These are phyloP conservation scores for Lepidotrigona ventralis DNA, from an alignment of 1,140 invertebrate species.

Conservation along the genomic window DNA sequence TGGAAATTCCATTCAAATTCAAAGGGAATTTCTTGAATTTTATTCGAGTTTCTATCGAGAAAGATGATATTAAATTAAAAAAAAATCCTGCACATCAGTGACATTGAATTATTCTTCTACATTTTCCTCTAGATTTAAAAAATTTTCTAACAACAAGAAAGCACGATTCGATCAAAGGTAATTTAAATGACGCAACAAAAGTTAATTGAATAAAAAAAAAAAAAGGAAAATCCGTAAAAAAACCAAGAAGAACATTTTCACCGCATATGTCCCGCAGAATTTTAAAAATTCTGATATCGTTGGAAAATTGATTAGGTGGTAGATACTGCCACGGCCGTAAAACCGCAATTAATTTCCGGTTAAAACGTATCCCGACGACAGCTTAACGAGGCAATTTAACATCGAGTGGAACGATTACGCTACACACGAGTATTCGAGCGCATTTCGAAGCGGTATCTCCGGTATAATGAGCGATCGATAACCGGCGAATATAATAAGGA, in stretches of 20 bases:
- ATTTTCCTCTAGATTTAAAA: too few relatives aligned
- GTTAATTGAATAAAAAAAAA: not conserved
- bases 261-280: too few relatives aligned
- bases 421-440: not conserved
- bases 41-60: too few relatives aligned
- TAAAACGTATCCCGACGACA: conserved; percentile 18
- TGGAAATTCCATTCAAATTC: too few relatives aligned
- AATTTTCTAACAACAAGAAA: too few relatives aligned
- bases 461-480: conserved; percentile 42
- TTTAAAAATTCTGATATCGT: not conserved
- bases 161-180: too few relatives aligned
- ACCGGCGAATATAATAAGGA: conserved; percentile 26
- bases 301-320: not conserved
- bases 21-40: too few relatives aligned
- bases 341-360: conserved; percentile 24
- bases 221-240: not conserved
- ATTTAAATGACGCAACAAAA: too few relatives aligned
- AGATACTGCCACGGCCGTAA: not conserved
- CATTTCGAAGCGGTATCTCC: conserved; percentile 22
- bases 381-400: conserved; percentile 31
- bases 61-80: too few relatives aligned
- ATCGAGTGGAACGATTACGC: conserved; percentile 5
- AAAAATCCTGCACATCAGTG: too few relatives aligned
- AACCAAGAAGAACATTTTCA: too few relatives aligned
- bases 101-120: too few relatives aligned